Conservation (phyloP, 92 coral and sea anemone genomes). For the Micromussa lordhowensis region DNA sequence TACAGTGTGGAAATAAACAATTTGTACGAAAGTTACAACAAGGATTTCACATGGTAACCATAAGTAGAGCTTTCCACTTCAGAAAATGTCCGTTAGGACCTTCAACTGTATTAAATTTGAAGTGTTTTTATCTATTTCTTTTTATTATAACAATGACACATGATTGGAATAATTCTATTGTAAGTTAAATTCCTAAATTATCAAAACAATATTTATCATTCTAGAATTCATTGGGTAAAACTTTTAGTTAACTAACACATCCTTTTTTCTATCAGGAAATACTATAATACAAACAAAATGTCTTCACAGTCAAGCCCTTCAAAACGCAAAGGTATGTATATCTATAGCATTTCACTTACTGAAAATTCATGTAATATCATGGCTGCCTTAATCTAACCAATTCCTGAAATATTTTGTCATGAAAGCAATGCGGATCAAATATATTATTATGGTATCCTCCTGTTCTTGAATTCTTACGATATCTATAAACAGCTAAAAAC, state of each 20-base stretch:
- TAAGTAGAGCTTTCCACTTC: conserved; percentile 3
- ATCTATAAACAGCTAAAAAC: not conserved
- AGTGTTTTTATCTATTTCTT: not conserved
- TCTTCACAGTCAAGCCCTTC: not conserved
- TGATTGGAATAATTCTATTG: not conserved
- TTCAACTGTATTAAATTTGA: not conserved
- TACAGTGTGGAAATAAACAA: too few species aligned
- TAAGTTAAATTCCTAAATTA: conserved; percentile 3
- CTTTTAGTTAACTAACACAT: conserved; percentile 1
- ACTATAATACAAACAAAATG: not conserved
- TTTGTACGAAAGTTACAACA: not conserved
- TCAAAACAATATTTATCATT: conserved; percentile 1
- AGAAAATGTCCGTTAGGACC: conserved; percentile 7
- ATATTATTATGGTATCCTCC: not conserved
- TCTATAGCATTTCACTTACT: not conserved
- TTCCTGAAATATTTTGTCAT: not conserved
- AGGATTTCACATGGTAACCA: not conserved
- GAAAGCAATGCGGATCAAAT: not conserved
- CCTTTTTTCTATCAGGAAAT: not conserved
- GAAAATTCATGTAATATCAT: not conserved
- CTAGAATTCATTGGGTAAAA: not conserved
- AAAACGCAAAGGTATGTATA: conserved; percentile 7
- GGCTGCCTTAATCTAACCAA: conserved; percentile 3
- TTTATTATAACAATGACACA: not conserved
- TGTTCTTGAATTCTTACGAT: not conserved